These are phyloP conservation scores for Chaetophractus vellerosus DNA, from an alignment of 2,797 vertebrate genomes.

Conservation along the genomic window DNA sequence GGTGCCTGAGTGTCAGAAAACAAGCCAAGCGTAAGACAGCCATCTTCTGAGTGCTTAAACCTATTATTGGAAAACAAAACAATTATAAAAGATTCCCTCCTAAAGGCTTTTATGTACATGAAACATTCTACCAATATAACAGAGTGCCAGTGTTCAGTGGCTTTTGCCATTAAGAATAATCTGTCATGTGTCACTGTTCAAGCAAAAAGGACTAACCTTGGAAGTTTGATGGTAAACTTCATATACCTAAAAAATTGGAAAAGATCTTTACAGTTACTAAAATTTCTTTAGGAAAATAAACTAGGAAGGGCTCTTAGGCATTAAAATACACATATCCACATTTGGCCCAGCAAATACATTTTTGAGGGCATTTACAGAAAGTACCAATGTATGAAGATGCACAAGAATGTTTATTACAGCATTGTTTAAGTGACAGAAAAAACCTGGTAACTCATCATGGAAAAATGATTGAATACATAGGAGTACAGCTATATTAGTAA, in stretches of 20 bases:
- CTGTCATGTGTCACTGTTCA: background rate
- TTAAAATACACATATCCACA: background rate
- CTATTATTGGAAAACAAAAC: background rate
- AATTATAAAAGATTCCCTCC: background rate
- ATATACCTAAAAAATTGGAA: background rate
- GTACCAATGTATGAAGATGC: background rate
- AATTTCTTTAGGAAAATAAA: conserved; percentile 38
- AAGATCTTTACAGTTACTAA: background rate
- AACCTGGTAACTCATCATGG: background rate
- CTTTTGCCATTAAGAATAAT: conserved; percentile 31
- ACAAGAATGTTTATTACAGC: background rate
- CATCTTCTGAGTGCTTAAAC: background rate
- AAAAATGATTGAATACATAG: background rate
- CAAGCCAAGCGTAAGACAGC: background rate
- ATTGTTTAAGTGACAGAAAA: background rate
- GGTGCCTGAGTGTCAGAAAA: background rate
- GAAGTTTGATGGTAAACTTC: background rate
- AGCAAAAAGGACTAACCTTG: conserved; percentile 20
- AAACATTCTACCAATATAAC: conserved; percentile 8
- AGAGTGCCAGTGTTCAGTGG: background rate
- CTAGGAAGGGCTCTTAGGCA: background rate
- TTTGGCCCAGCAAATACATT: background rate
- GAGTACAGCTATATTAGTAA: background rate
- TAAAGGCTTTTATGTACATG: background rate
- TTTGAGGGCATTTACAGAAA: background rate